Evolutionary conservation across 2,113 vertebrate genomes (phyloP).

Genomic region (Ondatra zibethicus): DNA sequence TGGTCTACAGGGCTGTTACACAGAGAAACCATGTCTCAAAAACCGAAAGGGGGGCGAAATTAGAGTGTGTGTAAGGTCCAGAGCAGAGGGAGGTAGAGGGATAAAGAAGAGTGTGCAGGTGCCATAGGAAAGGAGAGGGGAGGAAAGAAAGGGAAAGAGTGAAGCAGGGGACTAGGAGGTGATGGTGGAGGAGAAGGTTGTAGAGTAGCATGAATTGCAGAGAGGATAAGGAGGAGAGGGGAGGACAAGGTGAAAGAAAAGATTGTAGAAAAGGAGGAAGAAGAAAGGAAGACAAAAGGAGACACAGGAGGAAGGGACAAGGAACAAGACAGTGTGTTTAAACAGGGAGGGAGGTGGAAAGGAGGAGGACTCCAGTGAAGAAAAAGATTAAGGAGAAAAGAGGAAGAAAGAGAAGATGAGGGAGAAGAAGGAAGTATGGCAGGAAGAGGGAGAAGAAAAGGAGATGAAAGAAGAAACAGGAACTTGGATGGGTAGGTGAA

Average conservation of each 20-base stretch:
- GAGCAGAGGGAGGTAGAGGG: no score
- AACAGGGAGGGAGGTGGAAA: not conserved
- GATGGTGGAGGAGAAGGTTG: no score
- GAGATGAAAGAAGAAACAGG: not conserved
- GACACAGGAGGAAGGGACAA: rapidly evolving
- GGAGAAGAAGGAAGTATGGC: no score
- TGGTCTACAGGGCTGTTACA: not conserved
- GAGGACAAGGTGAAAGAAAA: no score
- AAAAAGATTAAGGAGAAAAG: not conserved
- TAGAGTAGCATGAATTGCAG: not conserved
- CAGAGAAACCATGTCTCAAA: not conserved
- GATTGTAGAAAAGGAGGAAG: not conserved
- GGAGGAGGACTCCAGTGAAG: not conserved
- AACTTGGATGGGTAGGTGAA: not conserved
- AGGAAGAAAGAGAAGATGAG: not conserved
- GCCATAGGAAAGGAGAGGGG: not conserved
- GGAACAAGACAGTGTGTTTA: not conserved
- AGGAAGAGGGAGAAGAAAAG: not conserved
- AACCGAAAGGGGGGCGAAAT: not conserved
- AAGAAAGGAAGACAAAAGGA: not conserved
- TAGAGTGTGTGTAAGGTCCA: not conserved
- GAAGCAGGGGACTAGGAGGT: not conserved
- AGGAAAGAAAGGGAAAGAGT: no score
- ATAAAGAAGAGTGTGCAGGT: no score
- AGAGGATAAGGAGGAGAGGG: rapidly evolving